These are phyloP conservation scores for Eueremaeus valkanovi DNA, from an alignment of 2,888 invertebrate species.

Conservation along the genomic window DNA sequence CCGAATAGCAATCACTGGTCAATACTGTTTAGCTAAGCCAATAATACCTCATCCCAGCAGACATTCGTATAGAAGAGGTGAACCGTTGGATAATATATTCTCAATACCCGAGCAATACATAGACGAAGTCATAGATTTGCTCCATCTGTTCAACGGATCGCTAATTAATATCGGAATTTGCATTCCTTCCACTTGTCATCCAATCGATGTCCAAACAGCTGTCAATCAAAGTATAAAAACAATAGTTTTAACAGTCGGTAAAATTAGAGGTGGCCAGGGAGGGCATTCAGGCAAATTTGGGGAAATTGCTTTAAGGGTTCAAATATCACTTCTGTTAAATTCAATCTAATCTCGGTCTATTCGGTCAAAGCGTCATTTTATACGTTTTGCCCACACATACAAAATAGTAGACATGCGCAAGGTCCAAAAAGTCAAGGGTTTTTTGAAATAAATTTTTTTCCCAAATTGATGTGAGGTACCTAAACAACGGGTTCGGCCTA, in stretches of 20 bases:
- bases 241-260: not conserved
- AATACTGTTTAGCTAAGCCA: slow-evolving; percentile 36
- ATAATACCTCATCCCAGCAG: slow-evolving; percentile 37
- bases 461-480: no score
- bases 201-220: slow-evolving; percentile 19
- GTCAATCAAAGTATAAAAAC: slow-evolving; percentile 29
- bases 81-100: slow-evolving; percentile 1
- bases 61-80: not conserved
- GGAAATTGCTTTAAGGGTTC: no score
- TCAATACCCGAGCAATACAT: slow-evolving; percentile 4
- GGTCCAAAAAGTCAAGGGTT: no score
- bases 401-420: no score
- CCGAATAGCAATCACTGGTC: slow-evolving; percentile 16
- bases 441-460: no score
- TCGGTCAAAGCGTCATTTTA: no score
- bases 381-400: no score
- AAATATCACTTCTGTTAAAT: no score
- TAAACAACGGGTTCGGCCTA: no score
- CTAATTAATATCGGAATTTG: slow-evolving; percentile 35
- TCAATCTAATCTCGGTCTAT: no score
- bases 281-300: no score
- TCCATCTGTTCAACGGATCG: slow-evolving; percentile 35
- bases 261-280: no score
- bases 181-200: slow-evolving; percentile 34
- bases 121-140: slow-evolving; percentile 27